Base-by-base conservation (phyloP, 2,888 invertebrate species). In the Dicyrtoma fusca region DNA sequence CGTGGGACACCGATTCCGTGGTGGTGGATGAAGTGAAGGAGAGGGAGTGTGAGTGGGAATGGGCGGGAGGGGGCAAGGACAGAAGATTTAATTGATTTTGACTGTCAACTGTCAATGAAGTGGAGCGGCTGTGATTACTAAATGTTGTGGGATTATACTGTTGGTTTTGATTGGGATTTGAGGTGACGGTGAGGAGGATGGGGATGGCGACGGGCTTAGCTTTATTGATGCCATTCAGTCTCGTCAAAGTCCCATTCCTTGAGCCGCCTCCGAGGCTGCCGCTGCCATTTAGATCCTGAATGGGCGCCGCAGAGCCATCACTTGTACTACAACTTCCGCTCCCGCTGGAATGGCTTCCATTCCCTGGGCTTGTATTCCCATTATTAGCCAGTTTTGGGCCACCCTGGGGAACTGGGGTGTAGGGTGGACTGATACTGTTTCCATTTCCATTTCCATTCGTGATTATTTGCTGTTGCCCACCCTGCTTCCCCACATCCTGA, bases 1-100 rank as follows among this genome's bases (percentile, higher is more conserved):
- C 73, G 26, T 55, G 62, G 11, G 76, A 75, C 47, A 76, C 77
- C 3, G 76, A 75, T 45, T 77, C 77, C 17, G 74, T 76, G 21
- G 75, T 72, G 8, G 77, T 73, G 65, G 73, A 77, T 4, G 76
- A 77, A n/a, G n/a, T n/a, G 14, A 76, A 49, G 17, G 76, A 77
- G 17, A 76, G 72, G 19, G 69, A 53, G 69, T 75, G 74, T n/a
- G 66, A 55, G 23, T 73, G 69, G 44, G n/a, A 47, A 17, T 47
- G 13, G 47, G 49, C 1, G 34, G 13, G 71, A 34, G 34, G 69
- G 49, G 73, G 57, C 23, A 25, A 61, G 10, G 73, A 71, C 21
- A 71, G 71, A 26, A 49, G 62, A 49, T 53, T 73, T 25, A 74
- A 59, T 19, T 75, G 69, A 55, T 55, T 70, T 44, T 53, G 51